phyloP scores from a whole-genome alignment of 2,797 vertebrate species.

The Pangasius krempfi region DNA sequence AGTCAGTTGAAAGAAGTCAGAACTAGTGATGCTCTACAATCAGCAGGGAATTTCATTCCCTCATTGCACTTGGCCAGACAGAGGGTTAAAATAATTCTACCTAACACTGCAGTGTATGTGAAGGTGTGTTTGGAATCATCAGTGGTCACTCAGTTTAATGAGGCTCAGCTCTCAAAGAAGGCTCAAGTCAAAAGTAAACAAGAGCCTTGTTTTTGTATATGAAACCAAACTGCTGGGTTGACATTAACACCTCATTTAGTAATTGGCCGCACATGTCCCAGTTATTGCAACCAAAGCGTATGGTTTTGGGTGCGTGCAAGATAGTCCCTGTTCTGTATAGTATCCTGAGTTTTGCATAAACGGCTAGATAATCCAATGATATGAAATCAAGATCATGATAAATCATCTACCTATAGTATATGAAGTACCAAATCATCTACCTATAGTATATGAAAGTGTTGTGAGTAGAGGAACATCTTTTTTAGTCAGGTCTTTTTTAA shows the following conservation, averaged over 20 bases:
- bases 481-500: background rate
- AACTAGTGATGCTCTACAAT: background rate
- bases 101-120: background rate
- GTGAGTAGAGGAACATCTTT: background rate
- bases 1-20: background rate
- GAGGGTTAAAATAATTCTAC: background rate
- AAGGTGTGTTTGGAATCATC: background rate
- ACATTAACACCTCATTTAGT: conserved; percentile 23
- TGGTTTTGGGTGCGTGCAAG: background rate
- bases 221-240: conserved; percentile 6
- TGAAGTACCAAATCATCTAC: background rate
- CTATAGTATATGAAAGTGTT: background rate
- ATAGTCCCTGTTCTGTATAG: background rate
- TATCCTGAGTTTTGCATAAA: too few species aligned
- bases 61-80: background rate
- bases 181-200: background rate
- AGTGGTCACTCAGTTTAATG: background rate
- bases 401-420: background rate
- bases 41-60: background rate
- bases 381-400: background rate
- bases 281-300: background rate
- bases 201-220: background rate
- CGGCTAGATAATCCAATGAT: background rate
- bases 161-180: background rate
- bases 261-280: background rate